phyloP scores from a whole-genome alignment of 2,797 vertebrate genomes.

The Karalla daura region DNA sequence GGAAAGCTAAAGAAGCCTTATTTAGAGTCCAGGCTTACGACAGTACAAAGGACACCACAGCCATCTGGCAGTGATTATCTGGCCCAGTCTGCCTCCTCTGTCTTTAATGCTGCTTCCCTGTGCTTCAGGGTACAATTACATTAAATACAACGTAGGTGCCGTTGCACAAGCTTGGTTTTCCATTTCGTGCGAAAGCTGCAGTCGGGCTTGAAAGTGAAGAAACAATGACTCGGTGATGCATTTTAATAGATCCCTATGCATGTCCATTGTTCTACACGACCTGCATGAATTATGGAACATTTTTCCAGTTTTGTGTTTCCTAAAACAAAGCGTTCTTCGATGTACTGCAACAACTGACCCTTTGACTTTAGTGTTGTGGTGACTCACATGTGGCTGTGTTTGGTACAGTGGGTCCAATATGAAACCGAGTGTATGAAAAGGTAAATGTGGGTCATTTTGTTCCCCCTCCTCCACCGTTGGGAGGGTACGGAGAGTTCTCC shows the following conservation, averaged over 20 bases:
- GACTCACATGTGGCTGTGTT: not conserved
- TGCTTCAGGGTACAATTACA: constrained; percentile 17
- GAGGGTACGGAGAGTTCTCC: constrained; percentile 1
- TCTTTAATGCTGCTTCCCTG: constrained; percentile 10
- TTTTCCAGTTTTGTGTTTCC: too few relatives aligned
- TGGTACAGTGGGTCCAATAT: not conserved
- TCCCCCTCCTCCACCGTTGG: not conserved
- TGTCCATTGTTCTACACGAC: too few relatives aligned
- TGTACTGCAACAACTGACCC: too few relatives aligned
- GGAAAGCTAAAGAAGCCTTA: not conserved
- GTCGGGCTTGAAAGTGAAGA: too few relatives aligned
- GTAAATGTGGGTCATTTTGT: not conserved
- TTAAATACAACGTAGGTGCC: constrained; percentile 6
- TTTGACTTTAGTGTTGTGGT: too few relatives aligned
- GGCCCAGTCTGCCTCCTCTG: constrained; percentile 3
- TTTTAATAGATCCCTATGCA: too few relatives aligned
- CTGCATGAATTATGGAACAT: too few relatives aligned
- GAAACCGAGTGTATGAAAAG: not conserved
- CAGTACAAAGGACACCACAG: constrained; percentile 21
- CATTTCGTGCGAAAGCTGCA: too few relatives aligned
- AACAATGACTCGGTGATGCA: too few relatives aligned
- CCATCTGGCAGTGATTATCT: constrained; percentile 60
- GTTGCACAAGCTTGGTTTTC: too few relatives aligned
- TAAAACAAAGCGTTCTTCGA: too few relatives aligned
- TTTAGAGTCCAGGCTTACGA: constrained; percentile 3